Evolutionary conservation across 2,113 vertebrate genomes (phyloP).

Genomic region (Riparia riparia): DNA sequence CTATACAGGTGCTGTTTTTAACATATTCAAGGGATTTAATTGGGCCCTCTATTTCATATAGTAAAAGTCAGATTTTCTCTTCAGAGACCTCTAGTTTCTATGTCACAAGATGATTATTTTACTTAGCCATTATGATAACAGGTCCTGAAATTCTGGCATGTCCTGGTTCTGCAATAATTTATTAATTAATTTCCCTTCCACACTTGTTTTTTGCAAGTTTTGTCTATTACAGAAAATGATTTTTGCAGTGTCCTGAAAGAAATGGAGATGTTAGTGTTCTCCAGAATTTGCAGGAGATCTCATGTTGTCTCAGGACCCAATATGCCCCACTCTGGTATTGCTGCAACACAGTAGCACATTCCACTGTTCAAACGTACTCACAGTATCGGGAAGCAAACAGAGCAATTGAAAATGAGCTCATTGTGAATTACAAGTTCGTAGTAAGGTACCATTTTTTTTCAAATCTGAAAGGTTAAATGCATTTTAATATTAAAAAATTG

Average conservation of each 20-base stretch:
- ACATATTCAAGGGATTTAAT: not conserved
- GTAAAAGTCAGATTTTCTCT: not conserved
- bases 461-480: not conserved
- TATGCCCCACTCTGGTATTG: not conserved
- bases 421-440: not conserved
- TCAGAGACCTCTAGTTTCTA: not conserved
- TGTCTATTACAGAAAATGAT: not conserved
- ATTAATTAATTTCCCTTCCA: not conserved
- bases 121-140: not conserved
- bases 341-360: not conserved
- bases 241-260: not conserved
- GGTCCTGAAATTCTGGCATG: not conserved
- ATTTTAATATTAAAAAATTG: not conserved
- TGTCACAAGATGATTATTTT: not conserved
- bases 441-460: not conserved
- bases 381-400: not conserved
- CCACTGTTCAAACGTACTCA: not conserved
- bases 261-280: not conserved
- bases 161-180: not conserved
- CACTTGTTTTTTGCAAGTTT: not conserved
- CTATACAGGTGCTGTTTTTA: not conserved
- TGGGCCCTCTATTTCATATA: not conserved
- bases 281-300: not conserved
- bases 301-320: not conserved
- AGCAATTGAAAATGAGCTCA: not conserved